These are phyloP conservation scores for Felis chaus DNA, from an alignment of 2,113 vertebrate species.

Conservation along the genomic window DNA sequence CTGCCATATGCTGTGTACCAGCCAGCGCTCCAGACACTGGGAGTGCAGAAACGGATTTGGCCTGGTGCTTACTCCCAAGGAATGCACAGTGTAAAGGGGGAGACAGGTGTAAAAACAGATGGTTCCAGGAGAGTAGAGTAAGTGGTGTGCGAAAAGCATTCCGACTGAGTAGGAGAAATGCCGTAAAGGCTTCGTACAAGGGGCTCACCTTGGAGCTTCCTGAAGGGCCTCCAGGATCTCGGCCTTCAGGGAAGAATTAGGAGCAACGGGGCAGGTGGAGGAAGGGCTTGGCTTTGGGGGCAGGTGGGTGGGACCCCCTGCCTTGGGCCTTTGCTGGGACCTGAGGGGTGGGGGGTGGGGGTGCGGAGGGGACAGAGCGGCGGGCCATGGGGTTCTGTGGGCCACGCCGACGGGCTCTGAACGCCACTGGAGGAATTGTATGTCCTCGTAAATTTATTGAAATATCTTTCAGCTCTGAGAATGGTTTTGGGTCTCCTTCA, in stretches of 20 bases:
- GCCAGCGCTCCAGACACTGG: not conserved
- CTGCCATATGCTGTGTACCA: not conserved
- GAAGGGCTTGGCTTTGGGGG: not conserved
- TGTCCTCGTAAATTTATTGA: accelerated
- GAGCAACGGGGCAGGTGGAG: not conserved
- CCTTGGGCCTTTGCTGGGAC: not conserved
- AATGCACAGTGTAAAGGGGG: not conserved
- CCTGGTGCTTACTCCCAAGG: not conserved
- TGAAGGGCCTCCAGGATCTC: not conserved
- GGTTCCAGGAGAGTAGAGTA: accelerated
- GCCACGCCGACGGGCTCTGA: not conserved
- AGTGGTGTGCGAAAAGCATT: not conserved
- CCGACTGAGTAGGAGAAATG: not conserved
- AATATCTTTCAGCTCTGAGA: not conserved
- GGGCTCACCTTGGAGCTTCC: not conserved
- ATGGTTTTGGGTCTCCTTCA: accelerated
- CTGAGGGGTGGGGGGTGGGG: accelerated
- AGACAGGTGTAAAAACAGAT: not conserved
- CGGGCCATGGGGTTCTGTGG: not conserved
- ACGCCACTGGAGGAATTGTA: accelerated
- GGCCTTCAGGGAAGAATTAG: not conserved
- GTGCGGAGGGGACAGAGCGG: not conserved
- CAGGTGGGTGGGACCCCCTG: not conserved
- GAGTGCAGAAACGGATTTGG: not conserved
- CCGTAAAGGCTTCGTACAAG: accelerated